These are phyloP conservation scores for Archips crataeganus DNA, from an alignment of 2,888 invertebrate species.

Conservation along the genomic window DNA sequence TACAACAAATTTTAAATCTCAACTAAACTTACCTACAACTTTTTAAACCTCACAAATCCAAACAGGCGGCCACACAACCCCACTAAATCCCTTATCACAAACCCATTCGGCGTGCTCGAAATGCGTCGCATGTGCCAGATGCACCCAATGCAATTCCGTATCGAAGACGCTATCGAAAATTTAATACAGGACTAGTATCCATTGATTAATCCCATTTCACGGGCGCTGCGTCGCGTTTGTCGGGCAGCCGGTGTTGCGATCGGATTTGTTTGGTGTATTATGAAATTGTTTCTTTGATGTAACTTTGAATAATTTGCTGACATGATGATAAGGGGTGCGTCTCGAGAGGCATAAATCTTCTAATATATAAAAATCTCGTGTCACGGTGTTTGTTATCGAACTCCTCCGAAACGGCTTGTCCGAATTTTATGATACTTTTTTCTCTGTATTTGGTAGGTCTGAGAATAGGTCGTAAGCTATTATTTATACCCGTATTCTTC, in stretches of 20 bases:
- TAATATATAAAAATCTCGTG: too few relatives aligned
- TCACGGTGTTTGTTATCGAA: too few relatives aligned
- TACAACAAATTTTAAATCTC: background rate
- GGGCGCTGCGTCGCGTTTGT: constrained; percentile 44
- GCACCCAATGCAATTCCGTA: constrained; percentile 58
- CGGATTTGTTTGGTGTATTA: background rate
- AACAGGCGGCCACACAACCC: constrained; percentile 18
- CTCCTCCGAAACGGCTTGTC: too few relatives aligned
- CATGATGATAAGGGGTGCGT: too few relatives aligned
- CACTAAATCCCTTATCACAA: constrained; percentile 28
- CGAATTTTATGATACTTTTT: too few relatives aligned
- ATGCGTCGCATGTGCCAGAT: constrained; percentile 51
- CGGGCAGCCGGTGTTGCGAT: constrained; percentile 10
- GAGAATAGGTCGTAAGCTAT: too few relatives aligned
- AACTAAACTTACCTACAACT: background rate
- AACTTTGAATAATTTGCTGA: background rate
- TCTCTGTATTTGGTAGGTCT: too few relatives aligned
- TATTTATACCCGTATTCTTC: too few relatives aligned
- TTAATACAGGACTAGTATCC: constrained; percentile 52
- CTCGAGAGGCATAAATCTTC: too few relatives aligned
- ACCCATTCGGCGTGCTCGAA: constrained; percentile 5
- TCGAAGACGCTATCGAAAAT: constrained; percentile 60
- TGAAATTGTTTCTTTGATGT: background rate
- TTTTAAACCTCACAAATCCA: background rate
- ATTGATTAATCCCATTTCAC: constrained; percentile 54